phyloP scores from a whole-genome alignment of 2,113 vertebrate genomes.

The Colaptes auratus region DNA sequence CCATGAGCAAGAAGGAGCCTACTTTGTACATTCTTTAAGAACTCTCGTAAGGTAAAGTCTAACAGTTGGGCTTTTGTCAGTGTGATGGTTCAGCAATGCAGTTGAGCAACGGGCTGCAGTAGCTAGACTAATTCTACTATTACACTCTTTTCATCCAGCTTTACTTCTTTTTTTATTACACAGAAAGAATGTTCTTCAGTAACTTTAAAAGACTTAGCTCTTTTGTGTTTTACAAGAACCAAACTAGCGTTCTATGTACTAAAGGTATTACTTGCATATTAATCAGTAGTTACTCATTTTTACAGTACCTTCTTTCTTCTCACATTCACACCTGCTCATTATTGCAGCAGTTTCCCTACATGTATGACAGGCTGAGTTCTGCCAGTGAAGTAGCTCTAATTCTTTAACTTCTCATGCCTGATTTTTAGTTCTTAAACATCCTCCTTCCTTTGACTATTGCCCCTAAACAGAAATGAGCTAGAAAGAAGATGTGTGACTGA shows the following conservation, averaged over 20 bases:
- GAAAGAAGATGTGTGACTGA: neutral
- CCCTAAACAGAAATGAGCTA: neutral
- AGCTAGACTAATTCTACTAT: neutral
- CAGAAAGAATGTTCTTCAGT: neutral
- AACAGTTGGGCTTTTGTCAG: neutral
- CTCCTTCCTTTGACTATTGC: neutral
- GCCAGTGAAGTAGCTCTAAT: neutral
- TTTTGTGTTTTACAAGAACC: neutral
- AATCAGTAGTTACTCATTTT: neutral
- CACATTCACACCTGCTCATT: neutral
- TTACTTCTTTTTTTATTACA: neutral
- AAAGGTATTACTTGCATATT: neutral
- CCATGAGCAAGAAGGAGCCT: neutral
- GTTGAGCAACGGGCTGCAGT: neutral
- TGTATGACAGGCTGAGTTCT: neutral
- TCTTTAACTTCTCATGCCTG: neutral
- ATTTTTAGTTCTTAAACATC: neutral
- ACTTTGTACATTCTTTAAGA: neutral
- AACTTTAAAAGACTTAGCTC: neutral
- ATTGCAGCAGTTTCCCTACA: neutral
- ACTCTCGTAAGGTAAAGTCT: neutral
- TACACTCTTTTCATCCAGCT: neutral
- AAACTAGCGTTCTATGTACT: neutral
- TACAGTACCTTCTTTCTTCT: slow-evolving; percentile 25
- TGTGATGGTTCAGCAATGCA: neutral